Percentiles rank a stretch among this genome's conserved stretches.
Conservation (phyloP, 2,888 invertebrate genomes). For the Papilio demoleus region DNA sequence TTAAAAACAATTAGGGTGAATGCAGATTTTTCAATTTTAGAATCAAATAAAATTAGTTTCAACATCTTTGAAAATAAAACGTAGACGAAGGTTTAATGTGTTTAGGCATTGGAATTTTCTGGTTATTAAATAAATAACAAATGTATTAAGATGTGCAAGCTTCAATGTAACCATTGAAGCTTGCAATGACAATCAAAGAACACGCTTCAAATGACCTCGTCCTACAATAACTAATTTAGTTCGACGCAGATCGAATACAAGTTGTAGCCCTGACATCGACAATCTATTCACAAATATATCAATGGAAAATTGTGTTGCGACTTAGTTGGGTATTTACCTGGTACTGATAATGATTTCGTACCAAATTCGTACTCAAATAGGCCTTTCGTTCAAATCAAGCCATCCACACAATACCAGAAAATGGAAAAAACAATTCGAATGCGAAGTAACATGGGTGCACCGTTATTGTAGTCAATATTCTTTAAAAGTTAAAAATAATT, state of each 20-base stretch:
- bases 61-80: too few species aligned
- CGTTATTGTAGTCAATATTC: conserved; percentile 23
- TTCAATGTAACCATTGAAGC: neutral
- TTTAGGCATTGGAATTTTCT: neutral
- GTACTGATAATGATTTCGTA: neutral
- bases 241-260: neutral
- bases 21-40: neutral
- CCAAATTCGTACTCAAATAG: neutral
- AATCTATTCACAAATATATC: conserved; percentile 5
- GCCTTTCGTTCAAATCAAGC: neutral
- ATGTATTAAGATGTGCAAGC: neutral
- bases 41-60: neutral
- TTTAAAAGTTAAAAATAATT: conserved; percentile 19
- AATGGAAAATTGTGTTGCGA: neutral
- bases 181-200: neutral
- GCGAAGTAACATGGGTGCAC: conserved; percentile 11
- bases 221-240: neutral
- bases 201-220: neutral
- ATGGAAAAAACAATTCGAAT: neutral
- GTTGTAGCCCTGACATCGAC: conserved; percentile 19
- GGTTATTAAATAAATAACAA: neutral
- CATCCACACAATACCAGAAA: neutral
- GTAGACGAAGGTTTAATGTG: too few species aligned
- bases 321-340: neutral
- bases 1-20: neutral